Evolutionary conservation across 2,888 invertebrate species (phyloP), one percentile per base, ranked within the genome.

Genomic region (Stratiomys singularior): DNA sequence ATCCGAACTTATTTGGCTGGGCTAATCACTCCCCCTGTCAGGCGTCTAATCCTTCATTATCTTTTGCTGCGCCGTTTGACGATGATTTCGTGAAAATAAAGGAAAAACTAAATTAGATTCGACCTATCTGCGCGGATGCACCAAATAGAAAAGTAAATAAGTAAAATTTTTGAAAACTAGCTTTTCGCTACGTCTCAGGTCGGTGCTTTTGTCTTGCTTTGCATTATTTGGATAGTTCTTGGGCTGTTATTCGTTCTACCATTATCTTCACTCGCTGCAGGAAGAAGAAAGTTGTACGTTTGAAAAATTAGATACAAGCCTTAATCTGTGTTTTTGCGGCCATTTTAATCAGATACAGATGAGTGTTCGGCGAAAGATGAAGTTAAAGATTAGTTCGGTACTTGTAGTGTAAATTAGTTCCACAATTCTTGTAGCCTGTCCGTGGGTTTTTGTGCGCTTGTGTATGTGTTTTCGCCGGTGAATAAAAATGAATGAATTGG

Each of bases 371-470:
- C 21, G 13, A 25, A 21, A 25, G 60, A 21, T 18, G 25, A 18
- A 60, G 21, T 21, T 11, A 21, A 21, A 44, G 67, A 44, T 67
- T 67, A 44, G 44, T 74, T 58, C 37, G 74, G 60, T 74, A 30
- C 58, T 58, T 58, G 58, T 71, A 47, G 47, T 74, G 74, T 7
- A 74, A 58, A 74, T 74, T 74, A 37, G 74, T 60, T 74, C 74
- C 69, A 69, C 47, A 15, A 23, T 56, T 52, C 52, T 72, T 72
- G 21, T 74, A 23, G 46, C 25, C 44, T 25, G 21, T 30, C 4
- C 18, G 9, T 66, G 11, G 44, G 18, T 66, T 60, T 21, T 60
- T 23, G 0, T 25, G 11, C 7, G 60, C 21, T 52, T 18, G 37
- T 37, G 37, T 3, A 5, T 3, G 37, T 37, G 37, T 37, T 37